Conservation (phyloP, 2,888 invertebrate species). For the Saturnia pavonia region DNA sequence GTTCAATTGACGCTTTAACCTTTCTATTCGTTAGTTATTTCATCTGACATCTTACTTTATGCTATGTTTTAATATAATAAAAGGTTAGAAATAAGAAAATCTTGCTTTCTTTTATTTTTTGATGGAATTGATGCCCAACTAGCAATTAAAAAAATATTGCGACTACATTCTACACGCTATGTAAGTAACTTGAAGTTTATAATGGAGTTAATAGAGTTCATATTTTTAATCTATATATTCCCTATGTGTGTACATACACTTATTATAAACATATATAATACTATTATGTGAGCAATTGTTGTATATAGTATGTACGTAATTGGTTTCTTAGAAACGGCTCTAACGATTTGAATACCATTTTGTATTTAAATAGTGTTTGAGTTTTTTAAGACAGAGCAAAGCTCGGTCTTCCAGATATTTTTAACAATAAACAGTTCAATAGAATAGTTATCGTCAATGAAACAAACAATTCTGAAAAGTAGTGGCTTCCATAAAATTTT, state of each 20-base stretch:
- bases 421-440: background rate
- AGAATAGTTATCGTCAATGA: background rate
- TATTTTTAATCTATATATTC: no score
- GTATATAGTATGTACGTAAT: no score
- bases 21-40: constrained; percentile 9
- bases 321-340: no score
- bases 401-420: background rate
- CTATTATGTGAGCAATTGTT: no score
- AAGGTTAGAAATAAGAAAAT: background rate
- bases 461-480: background rate
- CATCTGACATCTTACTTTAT: background rate
- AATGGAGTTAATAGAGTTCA: no score
- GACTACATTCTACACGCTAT: no score
- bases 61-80: background rate
- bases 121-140: background rate
- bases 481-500: background rate
- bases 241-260: no score
- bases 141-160: background rate
- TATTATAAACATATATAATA: no score
- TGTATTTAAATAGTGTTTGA: no score
- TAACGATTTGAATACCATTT: no score
- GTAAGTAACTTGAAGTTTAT: no score
- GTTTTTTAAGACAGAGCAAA: no score
- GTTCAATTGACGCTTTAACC: constrained; percentile 8
- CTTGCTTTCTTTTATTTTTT: background rate